Conservation (phyloP, 2,113 vertebrate species). For the Ploceus nigricollis region DNA sequence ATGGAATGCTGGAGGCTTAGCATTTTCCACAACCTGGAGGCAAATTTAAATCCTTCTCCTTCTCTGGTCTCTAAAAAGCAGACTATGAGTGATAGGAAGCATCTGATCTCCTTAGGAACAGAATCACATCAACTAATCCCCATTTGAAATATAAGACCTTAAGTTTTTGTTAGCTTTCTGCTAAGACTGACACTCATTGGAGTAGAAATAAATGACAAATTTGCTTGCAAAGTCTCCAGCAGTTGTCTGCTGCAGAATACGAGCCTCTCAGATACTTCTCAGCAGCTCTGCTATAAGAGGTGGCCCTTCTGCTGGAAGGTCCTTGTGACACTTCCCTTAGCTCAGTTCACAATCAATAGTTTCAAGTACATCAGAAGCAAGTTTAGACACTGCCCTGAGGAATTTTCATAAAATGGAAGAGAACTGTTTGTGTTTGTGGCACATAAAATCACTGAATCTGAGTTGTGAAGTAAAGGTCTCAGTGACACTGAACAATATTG, state of each 20-base stretch:
- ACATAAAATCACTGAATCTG: neutral
- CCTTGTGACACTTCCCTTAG: neutral
- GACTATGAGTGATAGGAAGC: neutral
- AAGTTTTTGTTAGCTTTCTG: neutral
- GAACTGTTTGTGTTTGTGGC: neutral
- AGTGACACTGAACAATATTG: neutral
- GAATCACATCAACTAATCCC: accelerated
- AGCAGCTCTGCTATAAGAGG: neutral
- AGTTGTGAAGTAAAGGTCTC: neutral
- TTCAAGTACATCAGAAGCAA: neutral
- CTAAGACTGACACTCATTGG: neutral
- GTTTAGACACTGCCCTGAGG: neutral
- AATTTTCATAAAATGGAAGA: neutral
- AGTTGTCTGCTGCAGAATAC: neutral
- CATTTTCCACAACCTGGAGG: neutral
- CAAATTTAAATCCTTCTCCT: neutral
- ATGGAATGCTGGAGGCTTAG: neutral
- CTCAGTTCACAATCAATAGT: neutral
- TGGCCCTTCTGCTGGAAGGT: neutral
- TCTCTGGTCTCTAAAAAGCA: neutral
- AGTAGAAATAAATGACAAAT: neutral
- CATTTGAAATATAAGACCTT: neutral
- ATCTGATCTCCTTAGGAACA: neutral
- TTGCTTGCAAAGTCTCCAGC: neutral
- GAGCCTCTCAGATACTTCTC: neutral